Evolutionary conservation across 2,797 vertebrate species (phyloP), one percentile per base, ranked within the genome.

Genomic region (Squalus acanthias): DNA sequence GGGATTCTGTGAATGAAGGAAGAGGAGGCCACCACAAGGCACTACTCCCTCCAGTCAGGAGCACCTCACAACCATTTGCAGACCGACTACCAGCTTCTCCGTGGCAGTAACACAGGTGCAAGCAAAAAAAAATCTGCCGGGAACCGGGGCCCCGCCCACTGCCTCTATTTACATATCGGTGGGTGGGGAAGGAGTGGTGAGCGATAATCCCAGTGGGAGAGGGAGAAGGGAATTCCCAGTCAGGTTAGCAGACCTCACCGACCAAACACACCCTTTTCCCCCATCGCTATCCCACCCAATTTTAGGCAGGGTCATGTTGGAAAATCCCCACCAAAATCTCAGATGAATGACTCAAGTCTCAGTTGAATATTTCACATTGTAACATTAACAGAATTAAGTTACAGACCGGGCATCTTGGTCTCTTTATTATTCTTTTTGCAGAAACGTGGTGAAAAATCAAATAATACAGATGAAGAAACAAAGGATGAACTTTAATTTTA

Each of bases 191-290:
- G 88, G 33, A 65, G 15, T 12, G 8, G 15, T 0, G 20, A 20
- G 39, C 0, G 6, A 5, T 8, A 20, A 85, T 85, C n/a, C 39
- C 7, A 4, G 39, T 50, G 29, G 57, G 57, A 96, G 96, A 97
- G 97, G 89, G 74, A 65, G 96, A 96, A 97, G 97, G 97, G 96
- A 96, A 96, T 96, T 96, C 97, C 96, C 96, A 96, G 96, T 97
- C 72, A 97, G 96, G 96, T 85, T 96, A 97, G 87, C 96, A 96
- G 96, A 96, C 96, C 95, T 96, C 96, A n/a, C 53, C 50, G 4
- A 22, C 33, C 50, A 74, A 96, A 96, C 29, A 22, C 96, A 65
- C 7, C 5, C 39, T 6, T 85, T 50, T 8, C 17, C 65, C 7
- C 26, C 50, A n/a, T 63, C 3, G 3, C 15, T 33, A 13, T 17